Conservation (phyloP, 2,797 vertebrate species). For the Miopithecus talapoin region DNA sequence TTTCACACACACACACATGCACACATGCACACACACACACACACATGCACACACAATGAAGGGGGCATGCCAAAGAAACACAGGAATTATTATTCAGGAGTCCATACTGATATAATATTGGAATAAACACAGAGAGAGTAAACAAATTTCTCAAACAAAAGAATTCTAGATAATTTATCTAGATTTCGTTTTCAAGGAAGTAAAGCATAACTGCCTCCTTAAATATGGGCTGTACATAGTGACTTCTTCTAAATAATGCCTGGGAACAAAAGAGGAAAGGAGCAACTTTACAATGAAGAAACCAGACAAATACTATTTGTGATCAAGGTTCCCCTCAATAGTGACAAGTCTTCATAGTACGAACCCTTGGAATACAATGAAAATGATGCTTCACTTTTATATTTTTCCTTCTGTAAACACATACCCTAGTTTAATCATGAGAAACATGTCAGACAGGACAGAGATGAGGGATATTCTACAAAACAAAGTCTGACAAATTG, state of each 20-base stretch:
- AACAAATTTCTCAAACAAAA: background rate
- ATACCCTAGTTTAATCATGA: background rate
- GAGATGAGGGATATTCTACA: background rate
- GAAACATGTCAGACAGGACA: background rate
- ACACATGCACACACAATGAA: background rate
- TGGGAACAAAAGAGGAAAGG: background rate
- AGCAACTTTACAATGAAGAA: background rate
- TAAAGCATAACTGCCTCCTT: background rate
- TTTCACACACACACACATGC: too few species aligned
- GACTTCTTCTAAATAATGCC: background rate
- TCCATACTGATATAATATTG: background rate
- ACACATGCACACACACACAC: accelerated
- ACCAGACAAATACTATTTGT: background rate
- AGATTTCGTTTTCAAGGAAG: background rate
- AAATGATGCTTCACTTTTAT: background rate
- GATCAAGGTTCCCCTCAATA: background rate
- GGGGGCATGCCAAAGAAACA: background rate
- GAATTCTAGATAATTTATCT: background rate
- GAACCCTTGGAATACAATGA: background rate
- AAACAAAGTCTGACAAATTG: background rate
- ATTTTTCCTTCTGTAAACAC: background rate
- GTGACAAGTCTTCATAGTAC: background rate
- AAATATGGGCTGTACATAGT: background rate
- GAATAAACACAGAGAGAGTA: background rate
- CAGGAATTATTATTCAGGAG: background rate